Evolutionary conservation across 2,113 vertebrate species (phyloP).

Genomic region (Zapus hudsonius): DNA sequence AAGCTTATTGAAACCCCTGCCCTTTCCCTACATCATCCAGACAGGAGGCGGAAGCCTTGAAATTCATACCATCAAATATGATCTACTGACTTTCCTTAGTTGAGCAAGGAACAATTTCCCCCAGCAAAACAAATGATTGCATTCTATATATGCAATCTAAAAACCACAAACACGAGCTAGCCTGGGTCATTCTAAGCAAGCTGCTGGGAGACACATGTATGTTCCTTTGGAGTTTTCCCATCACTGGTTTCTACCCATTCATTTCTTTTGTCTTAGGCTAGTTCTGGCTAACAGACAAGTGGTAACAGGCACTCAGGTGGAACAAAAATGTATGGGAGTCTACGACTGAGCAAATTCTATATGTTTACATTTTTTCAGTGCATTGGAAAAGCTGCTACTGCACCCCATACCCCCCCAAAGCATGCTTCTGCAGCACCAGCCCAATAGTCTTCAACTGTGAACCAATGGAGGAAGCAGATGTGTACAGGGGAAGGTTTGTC

Average conservation of each 20-base stretch:
- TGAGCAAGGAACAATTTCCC: not conserved
- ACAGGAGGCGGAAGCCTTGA: not conserved
- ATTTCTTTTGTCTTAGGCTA: conserved; percentile 33
- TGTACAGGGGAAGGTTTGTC: not conserved
- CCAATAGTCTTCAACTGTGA: not conserved
- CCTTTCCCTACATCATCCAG: not conserved
- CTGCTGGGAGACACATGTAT: not conserved
- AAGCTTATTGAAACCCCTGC: not conserved
- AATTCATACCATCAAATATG: not conserved
- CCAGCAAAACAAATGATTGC: not conserved
- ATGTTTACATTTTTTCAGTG: conserved; percentile 39
- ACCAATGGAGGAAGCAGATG: not conserved
- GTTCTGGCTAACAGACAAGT: conserved; percentile 51
- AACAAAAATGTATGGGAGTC: conserved; percentile 43
- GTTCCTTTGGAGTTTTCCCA: conserved; percentile 10
- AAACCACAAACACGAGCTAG: not conserved
- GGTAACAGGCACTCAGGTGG: conserved; percentile 52
- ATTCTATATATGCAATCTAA: not conserved
- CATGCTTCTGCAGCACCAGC: not conserved
- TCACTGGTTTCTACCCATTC: conserved; percentile 47
- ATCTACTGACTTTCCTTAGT: conserved; percentile 25
- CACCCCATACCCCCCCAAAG: no score
- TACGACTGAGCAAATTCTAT: conserved; percentile 42
- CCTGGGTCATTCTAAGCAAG: not conserved
- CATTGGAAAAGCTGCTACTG: not conserved